Evolutionary conservation across 2,888 invertebrate species (phyloP), one percentile per base, ranked within the genome.

Genomic region (Lithophane semibrunnea): DNA sequence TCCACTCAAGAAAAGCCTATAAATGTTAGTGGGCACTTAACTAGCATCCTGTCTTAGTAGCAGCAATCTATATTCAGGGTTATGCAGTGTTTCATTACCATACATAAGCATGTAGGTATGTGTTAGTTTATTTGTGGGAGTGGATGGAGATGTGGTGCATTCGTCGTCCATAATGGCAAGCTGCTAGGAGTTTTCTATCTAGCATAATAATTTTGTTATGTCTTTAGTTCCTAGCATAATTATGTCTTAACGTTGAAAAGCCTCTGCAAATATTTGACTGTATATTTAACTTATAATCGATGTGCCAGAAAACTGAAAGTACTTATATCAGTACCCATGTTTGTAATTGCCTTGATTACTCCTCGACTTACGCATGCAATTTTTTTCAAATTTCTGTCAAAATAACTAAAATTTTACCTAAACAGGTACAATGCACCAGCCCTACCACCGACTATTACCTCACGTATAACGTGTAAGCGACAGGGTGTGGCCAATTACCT

Each of bases 401-500:
- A 0, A 21, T 9, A 9, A 54, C 54, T 3, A 54, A 54, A 54
- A 54, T 54, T 54, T 54, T 10, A 54, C 54, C 0, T 54, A 54
- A 21, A 21, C 21, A 21, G 54, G 16, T n/a, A 37, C 18, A 18
- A 16, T 74, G 7, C 61, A 70, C 44, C 67, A 75, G 49, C 63
- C n/a, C 18, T 75, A 75, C 66, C 42, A 52, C 0, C 1, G 12
- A 16, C 24, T 52, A 76, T 44, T 44, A 44, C 8, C 21, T 73
- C 67, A 73, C n/a, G n/a, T 67, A 72, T 84, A 80, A 79, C 64
- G 54, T 65, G 77, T 74, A 77, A 79, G 82, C 85, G 89, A 92
- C 90, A 90, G 87, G 86, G 86, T 77, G 80, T 83, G 64, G 79
- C 81, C 92, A 94, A 94, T 94, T 93, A 92, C 89, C 83, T 82